Evolutionary conservation across 53 echinoderm and acorn worm species (phyloP).

Genomic region (Zoroaster sp.): DNA sequence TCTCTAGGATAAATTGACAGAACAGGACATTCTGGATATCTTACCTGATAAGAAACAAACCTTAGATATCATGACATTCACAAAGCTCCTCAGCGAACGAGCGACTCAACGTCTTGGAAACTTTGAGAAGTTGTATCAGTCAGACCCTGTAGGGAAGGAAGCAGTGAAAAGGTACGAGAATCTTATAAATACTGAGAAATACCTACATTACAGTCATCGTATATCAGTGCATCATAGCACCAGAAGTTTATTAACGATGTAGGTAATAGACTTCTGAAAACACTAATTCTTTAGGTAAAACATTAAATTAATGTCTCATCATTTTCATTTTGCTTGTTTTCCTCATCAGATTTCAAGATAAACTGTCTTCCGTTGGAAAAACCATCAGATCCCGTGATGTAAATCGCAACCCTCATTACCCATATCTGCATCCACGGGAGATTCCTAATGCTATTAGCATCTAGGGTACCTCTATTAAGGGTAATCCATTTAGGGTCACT

Average conservation of each 20-base stretch:
- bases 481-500: too few species aligned
- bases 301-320: too few species aligned
- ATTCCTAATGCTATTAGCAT: slow-evolving; percentile 47
- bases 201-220: not conserved
- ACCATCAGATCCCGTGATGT: slow-evolving; percentile 33
- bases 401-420: not conserved
- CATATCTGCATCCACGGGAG: slow-evolving; percentile 16
- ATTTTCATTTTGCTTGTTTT: too few species aligned
- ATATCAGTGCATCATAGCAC: not conserved
- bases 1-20: slow-evolving; percentile 5
- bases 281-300: too few species aligned
- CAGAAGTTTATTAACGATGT: too few species aligned
- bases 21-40: slow-evolving; percentile 7
- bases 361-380: not conserved
- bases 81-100: slow-evolving; percentile 49
- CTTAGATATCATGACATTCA: slow-evolving; percentile 48
- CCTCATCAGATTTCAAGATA: slow-evolving; percentile 5
- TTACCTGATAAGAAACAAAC: slow-evolving; percentile 47
- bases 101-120: slow-evolving; percentile 59
- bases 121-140: slow-evolving; percentile 67
- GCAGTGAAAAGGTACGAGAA: slow-evolving; percentile 46
- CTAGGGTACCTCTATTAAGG: too few species aligned
- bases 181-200: not conserved
- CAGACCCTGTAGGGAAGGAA: slow-evolving; percentile 50
- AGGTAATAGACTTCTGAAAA: too few species aligned